A percentile compares a stretch with the other conserved stretches of the same genome.
phyloP scores from a whole-genome alignment of 2,797 vertebrate genomes.

The Pipistrellus pipistrellus region DNA sequence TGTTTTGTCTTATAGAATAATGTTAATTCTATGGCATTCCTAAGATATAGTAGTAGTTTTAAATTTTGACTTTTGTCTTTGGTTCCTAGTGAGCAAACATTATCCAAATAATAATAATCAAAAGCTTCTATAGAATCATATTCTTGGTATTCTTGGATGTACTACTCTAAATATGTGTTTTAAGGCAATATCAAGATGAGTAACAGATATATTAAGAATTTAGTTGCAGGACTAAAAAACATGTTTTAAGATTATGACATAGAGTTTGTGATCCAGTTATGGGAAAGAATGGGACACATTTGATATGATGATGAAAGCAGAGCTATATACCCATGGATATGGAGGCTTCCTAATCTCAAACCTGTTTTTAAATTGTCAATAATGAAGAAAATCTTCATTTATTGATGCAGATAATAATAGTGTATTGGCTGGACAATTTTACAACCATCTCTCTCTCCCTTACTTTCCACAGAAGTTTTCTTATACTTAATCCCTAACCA shows the following conservation, averaged over 20 bases:
- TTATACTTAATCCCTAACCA: conserved; percentile 76
- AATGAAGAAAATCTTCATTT: conserved; percentile 54
- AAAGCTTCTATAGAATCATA: neutral
- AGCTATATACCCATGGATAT: neutral
- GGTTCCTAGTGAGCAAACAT: neutral
- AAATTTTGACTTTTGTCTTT: conserved; percentile 57
- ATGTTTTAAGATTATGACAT: conserved; percentile 28
- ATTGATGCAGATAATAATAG: conserved; percentile 50
- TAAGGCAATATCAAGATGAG: neutral
- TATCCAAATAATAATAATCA: neutral
- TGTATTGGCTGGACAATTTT: conserved; percentile 65
- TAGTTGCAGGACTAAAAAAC: neutral
- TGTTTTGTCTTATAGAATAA: conserved; percentile 68
- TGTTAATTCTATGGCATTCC: conserved; percentile 23
- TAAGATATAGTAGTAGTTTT: neutral
- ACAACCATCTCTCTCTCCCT: neutral
- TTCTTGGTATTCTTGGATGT: neutral
- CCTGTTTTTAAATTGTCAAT: conserved; percentile 21
- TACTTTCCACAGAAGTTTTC: neutral
- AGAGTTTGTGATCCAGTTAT: conserved; percentile 33
- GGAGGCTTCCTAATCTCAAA: conserved; percentile 1
- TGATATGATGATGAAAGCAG: neutral
- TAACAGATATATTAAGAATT: neutral
- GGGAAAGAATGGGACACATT: neutral
- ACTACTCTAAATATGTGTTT: neutral